Evolutionary conservation across 2,888 invertebrate genomes (phyloP).

Genomic region (Eilema caniola): DNA sequence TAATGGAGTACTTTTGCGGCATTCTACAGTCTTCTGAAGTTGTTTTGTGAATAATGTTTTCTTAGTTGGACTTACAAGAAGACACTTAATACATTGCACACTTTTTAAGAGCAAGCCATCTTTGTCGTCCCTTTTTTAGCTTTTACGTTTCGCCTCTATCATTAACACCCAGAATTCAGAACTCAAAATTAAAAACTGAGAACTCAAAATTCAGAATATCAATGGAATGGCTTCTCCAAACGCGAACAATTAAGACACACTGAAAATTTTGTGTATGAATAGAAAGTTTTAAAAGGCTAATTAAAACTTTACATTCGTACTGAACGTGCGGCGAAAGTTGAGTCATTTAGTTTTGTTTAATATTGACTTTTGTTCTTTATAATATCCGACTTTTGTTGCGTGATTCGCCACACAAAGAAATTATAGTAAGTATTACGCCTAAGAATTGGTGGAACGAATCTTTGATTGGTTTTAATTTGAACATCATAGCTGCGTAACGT

Average conservation of each 20-base stretch:
- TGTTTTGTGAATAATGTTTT: not conserved
- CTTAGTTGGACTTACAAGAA: not conserved
- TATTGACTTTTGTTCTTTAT: constrained; percentile 60
- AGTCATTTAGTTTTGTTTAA: constrained; percentile 60
- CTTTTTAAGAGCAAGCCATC: not conserved
- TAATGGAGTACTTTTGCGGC: not conserved
- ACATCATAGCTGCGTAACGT: constrained; percentile 16
- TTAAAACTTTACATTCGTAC: constrained; percentile 73
- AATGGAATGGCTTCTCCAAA: constrained; percentile 59
- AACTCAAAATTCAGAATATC: constrained; percentile 57
- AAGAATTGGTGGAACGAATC: constrained; percentile 37
- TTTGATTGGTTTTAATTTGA: constrained; percentile 35
- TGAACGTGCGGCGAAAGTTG: constrained; percentile 61
- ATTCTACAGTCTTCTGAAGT: not conserved
- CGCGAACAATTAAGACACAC: constrained; percentile 62
- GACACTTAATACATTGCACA: not conserved
- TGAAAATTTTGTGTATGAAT: constrained; percentile 65
- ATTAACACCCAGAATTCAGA: no score
- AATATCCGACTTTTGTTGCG: constrained; percentile 55
- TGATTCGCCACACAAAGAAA: constrained; percentile 49
- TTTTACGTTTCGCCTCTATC: not conserved
- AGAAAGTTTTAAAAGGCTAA: constrained; percentile 77
- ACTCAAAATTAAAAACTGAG: no score
- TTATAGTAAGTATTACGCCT: constrained; percentile 41
- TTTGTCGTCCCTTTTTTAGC: no score